Base-by-base conservation (phyloP, 1,140 invertebrate species). In the Diorhabda sublineata region DNA sequence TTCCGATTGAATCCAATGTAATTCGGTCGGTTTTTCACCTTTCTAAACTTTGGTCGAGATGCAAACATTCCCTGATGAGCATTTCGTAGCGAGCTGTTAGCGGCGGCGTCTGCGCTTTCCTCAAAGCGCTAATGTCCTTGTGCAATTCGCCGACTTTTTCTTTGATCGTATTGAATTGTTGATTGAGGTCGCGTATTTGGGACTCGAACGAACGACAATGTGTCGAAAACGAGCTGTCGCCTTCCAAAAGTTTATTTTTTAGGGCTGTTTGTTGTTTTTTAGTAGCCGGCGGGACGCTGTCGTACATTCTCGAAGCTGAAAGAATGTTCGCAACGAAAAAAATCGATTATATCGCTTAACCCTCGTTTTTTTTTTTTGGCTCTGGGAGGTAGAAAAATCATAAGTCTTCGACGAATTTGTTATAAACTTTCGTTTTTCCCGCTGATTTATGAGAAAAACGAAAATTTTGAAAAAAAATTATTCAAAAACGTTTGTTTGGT, bases 201-300 rank as follows among this genome's bases (percentile, higher is more conserved):
- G 83, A 83, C 70, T 88, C 88, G 75, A 90, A 90, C 7, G 84
- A 84, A 45, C 86, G 82, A 74, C 89, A 90, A 75, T 90, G 89
- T 68, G 85, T 86, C 3, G 87, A 85, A 75, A 91, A 90, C 6
- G 87, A 86, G 2, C 86, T 87, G 42, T 86, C 84, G 6, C 83
- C 84, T 58, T 84, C 82, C 5, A 84, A 64, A 26, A 81, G 58
- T 76, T 84, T 86, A 47, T 77, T 77, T 74, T 83, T 83, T 52
- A 82, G 71, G 42, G 77, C 73, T 5, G 76, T 78, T 67, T 83
- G 81, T 71, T 83, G 83, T 71, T 83, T 82, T 78, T 81, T 82
- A 62, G 78, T 82, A n/a, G 80, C 77, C 8, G 80, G 77, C n/a
- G 79, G 78, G 3, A 75, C 78, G n/a, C 72, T 74, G 57, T 81